phyloP scores from a whole-genome alignment of 2,113 vertebrate species.

The Morphnarchus princeps region DNA sequence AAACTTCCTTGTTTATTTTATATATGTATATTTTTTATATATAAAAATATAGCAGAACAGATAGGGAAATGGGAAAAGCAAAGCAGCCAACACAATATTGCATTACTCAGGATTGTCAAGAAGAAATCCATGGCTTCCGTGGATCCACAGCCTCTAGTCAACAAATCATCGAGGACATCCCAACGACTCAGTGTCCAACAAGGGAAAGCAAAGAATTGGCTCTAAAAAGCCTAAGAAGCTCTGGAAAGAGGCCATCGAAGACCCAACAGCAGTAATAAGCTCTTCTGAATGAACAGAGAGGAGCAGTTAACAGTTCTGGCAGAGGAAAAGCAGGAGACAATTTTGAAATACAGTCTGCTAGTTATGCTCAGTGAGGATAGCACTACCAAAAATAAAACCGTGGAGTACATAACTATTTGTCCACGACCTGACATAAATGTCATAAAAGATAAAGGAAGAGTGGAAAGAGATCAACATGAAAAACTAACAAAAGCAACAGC shows the following conservation, averaged over 20 bases:
- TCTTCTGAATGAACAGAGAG: neutral
- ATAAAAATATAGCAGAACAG: neutral
- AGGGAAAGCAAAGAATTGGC: neutral
- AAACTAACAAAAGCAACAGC: neutral
- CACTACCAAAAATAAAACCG: conserved; percentile 6
- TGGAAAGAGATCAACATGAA: neutral
- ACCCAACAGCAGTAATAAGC: neutral
- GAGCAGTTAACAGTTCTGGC: neutral
- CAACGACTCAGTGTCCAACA: neutral
- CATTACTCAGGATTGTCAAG: neutral
- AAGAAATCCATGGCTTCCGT: neutral
- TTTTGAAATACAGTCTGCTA: neutral
- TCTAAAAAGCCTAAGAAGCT: neutral
- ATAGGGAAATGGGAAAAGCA: neutral
- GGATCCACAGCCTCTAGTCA: neutral
- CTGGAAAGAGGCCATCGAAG: conserved; percentile 13
- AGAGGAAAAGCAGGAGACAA: neutral
- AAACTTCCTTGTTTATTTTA: conserved; percentile 62
- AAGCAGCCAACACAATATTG: neutral
- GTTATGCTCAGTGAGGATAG: neutral
- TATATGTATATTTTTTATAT: neutral
- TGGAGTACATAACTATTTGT: neutral
- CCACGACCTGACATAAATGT: conserved; percentile 1
- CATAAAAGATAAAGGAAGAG: neutral
- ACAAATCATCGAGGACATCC: neutral